phyloP scores from a whole-genome alignment of 1,140 invertebrate species.

The Trachelipus rathkii region DNA sequence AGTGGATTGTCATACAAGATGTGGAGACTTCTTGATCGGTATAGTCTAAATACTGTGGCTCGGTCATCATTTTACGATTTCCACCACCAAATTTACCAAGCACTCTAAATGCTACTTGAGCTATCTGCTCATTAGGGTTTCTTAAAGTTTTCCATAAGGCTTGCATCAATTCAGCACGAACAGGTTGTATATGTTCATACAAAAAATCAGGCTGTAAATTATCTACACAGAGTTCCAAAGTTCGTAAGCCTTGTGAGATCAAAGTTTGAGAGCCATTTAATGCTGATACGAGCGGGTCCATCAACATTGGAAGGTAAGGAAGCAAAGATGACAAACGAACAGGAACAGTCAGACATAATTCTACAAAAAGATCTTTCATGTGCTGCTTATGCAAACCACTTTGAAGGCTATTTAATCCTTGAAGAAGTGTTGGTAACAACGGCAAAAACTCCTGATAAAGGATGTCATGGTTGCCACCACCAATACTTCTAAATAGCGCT shows the following conservation, averaged over 20 bases:
- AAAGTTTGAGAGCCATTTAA: conserved; percentile 94
- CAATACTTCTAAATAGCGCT: conserved; percentile 84
- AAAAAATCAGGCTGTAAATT: conserved; percentile 97
- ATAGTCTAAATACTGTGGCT: conserved; percentile 87
- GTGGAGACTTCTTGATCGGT: conserved; percentile 66
- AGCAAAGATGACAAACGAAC: conserved; percentile 92
- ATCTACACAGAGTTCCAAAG: conserved; percentile 95
- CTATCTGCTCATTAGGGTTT: conserved; percentile 73
- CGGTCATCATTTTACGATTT: conserved; percentile 97
- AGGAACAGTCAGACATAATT: conserved; percentile 94
- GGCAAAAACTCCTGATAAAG: conserved; percentile 98
- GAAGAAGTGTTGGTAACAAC: conserved; percentile 85
- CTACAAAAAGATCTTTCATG: conserved; percentile 98
- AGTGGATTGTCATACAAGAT: conserved; percentile 76
- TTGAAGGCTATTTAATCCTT: conserved; percentile 91
- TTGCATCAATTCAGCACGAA: conserved; percentile 95
- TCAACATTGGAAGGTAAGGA: conserved; percentile 95
- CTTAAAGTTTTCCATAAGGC: conserved; percentile 85
- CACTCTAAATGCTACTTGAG: conserved; percentile 83
- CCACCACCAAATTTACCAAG: conserved; percentile 97
- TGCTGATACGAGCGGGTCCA: conserved; percentile 97
- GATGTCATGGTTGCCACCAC: conserved; percentile 94
- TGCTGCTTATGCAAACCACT: conserved; percentile 95
- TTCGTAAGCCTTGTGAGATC: conserved; percentile 82
- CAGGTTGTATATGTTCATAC: conserved; percentile 97